phyloP scores from a whole-genome alignment of 2,113 vertebrate genomes.

The Halcyon malimbica region DNA sequence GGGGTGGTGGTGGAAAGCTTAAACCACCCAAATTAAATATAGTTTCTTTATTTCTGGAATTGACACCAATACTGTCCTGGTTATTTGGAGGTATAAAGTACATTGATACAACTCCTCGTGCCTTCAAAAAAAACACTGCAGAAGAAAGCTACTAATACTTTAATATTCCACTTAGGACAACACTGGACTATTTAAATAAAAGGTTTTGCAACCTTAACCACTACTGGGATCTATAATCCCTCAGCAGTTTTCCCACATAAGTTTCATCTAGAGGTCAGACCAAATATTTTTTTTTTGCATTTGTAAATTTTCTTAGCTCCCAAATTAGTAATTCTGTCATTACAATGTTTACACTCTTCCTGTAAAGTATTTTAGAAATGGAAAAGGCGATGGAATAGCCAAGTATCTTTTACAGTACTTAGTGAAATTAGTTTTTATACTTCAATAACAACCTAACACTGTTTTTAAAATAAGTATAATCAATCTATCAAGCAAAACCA shows the following conservation, averaged over 20 bases:
- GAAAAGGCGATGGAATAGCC: neutral
- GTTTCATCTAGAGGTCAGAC: neutral
- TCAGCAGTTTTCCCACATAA: neutral
- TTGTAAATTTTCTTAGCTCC: neutral
- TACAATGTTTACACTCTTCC: neutral
- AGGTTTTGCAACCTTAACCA: neutral
- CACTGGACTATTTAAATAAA: neutral
- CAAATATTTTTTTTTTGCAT: neutral
- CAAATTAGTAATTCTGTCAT: neutral
- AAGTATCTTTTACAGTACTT: neutral
- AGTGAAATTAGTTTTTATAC: neutral
- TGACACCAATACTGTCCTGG: neutral
- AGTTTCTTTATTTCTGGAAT: neutral
- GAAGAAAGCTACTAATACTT: neutral
- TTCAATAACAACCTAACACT: neutral
- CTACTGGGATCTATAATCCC: neutral
- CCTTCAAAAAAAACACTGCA: neutral
- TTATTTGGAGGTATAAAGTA: neutral
- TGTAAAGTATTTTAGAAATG: neutral
- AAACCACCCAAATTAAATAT: neutral
- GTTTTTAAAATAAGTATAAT: neutral
- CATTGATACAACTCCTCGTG: neutral
- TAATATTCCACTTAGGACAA: constrained; percentile 6
- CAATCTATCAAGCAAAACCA: neutral
- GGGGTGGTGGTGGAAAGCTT: too few relatives aligned